phyloP scores from a whole-genome alignment of 35 echinoderm and acorn worm genomes.

The Chiridota heheva region DNA sequence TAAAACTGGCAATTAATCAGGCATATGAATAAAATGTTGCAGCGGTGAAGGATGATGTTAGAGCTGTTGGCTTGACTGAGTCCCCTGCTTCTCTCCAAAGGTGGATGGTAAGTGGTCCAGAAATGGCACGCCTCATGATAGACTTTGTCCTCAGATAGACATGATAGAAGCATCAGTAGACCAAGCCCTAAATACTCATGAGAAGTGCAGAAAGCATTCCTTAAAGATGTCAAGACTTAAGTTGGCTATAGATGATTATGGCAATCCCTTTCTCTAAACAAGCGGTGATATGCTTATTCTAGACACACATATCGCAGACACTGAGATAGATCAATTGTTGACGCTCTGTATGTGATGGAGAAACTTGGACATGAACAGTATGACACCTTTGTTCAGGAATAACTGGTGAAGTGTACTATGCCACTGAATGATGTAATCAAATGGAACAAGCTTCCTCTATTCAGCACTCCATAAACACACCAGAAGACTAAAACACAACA shows the following conservation, averaged over 20 bases:
- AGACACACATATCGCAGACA: too few relatives aligned
- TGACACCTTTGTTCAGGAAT: constrained; percentile 14
- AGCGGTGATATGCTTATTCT: too few relatives aligned
- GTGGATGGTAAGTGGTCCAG: constrained; percentile 57
- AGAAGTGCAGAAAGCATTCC: too few relatives aligned
- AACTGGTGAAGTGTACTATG: background rate
- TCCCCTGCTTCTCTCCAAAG: constrained; percentile 8
- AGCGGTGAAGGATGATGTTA: constrained; percentile 32
- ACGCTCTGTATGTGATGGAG: background rate
- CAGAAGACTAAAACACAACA: background rate
- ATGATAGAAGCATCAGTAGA: too few relatives aligned
- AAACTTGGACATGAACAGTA: constrained; percentile 28
- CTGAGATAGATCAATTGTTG: too few relatives aligned
- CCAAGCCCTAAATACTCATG: too few relatives aligned
- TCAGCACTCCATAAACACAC: background rate
- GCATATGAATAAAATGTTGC: constrained; percentile 54
- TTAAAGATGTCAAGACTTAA: too few relatives aligned
- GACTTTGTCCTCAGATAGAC: constrained; percentile 23
- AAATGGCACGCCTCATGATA: constrained; percentile 40
- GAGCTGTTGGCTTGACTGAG: constrained; percentile 51
- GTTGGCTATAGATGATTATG: too few relatives aligned
- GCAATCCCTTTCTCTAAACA: too few relatives aligned
- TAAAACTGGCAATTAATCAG: constrained; percentile 42
- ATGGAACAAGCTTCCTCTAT: constrained; percentile 32
- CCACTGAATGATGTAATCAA: constrained; percentile 29